Evolutionary conservation across 2,797 vertebrate genomes (phyloP), one percentile per base, ranked within the genome.

Genomic region (Bradypodion pumilum): DNA sequence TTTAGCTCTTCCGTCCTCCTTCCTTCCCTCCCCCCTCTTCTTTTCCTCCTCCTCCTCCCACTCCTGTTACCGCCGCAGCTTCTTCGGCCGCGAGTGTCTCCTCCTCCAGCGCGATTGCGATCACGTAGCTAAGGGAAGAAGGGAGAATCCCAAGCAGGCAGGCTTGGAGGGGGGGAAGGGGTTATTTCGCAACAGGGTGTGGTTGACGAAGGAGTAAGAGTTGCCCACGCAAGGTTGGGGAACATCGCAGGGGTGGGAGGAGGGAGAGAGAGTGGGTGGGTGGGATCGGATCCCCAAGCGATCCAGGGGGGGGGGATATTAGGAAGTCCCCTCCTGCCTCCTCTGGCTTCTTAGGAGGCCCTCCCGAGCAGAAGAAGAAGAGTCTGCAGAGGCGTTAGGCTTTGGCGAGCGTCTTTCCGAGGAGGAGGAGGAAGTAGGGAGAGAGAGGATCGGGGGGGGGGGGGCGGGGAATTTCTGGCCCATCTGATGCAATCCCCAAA

Each of bases 401-500:
- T 29, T 13, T 44, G 62, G 35, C n/a, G 76, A 15, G 46, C 42
- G 62, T 8, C 77, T 77, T 70, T 27, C 21, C 37, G 16, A n/a
- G 32, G 65, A 35, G 29, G 19, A 23, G 23, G 46, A 15, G 63
- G 27, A 44, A 9, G 25, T 29, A 23, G 49, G 23, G 62, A 32
- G 7, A 13, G 7, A 1, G 1, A 46, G 72, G 35, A 35, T 9
- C 56, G 29, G 29, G 5, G 8, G 35, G 6, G 0, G 60, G 29
- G 79, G 83, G 74, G 49, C 80, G 80, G 82, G 83, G 94, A 94
- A 95, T 94, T 95, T 96, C 95, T 95, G 96, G 92, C 95, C 91
- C 93, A 93, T 95, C 95, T 95, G 95, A 95, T 95, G 96, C 95
- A 95, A 96, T 96, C 93, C 93, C 94, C 93, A 96, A 96, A 95